phyloP scores from a whole-genome alignment of 2,797 vertebrate species.

The Cyclura pinguis region DNA sequence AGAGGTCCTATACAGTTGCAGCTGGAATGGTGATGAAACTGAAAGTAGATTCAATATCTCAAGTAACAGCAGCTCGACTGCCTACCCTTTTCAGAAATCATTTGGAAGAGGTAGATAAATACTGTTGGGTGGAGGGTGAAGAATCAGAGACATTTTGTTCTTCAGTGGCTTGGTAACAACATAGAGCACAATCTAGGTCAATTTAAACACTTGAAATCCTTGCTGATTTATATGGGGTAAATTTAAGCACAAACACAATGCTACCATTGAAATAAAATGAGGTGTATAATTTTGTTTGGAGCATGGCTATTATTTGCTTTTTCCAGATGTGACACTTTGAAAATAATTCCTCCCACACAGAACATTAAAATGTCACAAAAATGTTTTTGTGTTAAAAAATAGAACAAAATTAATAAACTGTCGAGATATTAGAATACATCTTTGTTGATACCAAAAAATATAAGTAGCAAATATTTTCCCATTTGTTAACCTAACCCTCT shows the following conservation, averaged over 20 bases:
- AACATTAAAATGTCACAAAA: not conserved
- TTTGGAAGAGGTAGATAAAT: not conserved
- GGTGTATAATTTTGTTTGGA: not conserved
- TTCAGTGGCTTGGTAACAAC: not conserved
- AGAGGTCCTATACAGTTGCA: no score
- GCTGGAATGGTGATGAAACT: no score
- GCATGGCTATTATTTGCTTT: not conserved
- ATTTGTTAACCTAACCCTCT: not conserved
- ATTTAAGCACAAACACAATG: not conserved
- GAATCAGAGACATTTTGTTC: not conserved
- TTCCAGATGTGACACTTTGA: not conserved
- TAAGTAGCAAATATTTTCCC: not conserved
- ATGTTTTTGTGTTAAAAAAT: not conserved
- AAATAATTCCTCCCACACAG: not conserved
- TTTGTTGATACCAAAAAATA: not conserved
- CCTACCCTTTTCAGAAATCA: not conserved
- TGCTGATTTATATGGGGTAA: not conserved
- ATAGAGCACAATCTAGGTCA: not conserved
- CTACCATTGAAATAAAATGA: not conserved
- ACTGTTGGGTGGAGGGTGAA: not conserved
- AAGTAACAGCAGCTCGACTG: no score
- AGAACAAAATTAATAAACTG: not conserved
- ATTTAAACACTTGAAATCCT: slow-evolving; percentile 11
- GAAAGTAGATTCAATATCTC: no score
- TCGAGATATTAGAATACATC: not conserved